Conservation (phyloP, 2,113 vertebrate genomes). For the Camelus bactrianus region DNA sequence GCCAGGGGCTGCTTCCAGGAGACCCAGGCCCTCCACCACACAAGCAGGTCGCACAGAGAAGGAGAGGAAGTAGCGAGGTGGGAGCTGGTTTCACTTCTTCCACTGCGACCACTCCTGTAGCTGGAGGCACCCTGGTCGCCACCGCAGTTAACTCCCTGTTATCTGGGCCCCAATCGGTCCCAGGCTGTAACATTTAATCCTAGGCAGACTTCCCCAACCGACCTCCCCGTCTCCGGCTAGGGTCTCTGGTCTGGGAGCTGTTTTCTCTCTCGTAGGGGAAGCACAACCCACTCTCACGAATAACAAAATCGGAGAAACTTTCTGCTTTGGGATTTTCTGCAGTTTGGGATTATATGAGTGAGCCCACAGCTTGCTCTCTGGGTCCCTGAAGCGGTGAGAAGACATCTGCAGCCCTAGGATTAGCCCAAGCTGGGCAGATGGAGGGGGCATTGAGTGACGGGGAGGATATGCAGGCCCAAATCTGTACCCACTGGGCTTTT, state of each 20-base stretch:
- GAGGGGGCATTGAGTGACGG: background rate
- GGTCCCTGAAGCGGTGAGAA: background rate
- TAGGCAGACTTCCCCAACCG: background rate
- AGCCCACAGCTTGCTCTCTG: background rate
- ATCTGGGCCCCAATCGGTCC: conserved; percentile 56
- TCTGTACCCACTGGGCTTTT: conserved; percentile 6
- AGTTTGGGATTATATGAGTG: conserved; percentile 30
- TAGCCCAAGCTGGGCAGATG: background rate
- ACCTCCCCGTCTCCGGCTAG: background rate
- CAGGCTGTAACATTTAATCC: conserved; percentile 18
- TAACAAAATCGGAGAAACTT: conserved; percentile 11
- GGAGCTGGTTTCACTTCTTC: conserved; percentile 61
- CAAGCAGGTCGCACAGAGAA: background rate
- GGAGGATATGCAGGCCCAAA: background rate
- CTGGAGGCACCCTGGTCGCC: background rate
- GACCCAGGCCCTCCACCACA: background rate
- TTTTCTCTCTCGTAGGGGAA: background rate
- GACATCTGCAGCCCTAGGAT: background rate
- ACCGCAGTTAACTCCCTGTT: conserved; percentile 67
- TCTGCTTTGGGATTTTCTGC: background rate
- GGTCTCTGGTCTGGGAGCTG: background rate
- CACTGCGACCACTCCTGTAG: background rate
- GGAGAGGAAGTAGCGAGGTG: conserved; percentile 54
- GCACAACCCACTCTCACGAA: background rate
- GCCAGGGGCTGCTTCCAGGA: background rate